Evolutionary conservation across 1,140 invertebrate genomes (phyloP), one percentile per base, ranked within the genome.

Genomic region (Conus ventricosus): DNA sequence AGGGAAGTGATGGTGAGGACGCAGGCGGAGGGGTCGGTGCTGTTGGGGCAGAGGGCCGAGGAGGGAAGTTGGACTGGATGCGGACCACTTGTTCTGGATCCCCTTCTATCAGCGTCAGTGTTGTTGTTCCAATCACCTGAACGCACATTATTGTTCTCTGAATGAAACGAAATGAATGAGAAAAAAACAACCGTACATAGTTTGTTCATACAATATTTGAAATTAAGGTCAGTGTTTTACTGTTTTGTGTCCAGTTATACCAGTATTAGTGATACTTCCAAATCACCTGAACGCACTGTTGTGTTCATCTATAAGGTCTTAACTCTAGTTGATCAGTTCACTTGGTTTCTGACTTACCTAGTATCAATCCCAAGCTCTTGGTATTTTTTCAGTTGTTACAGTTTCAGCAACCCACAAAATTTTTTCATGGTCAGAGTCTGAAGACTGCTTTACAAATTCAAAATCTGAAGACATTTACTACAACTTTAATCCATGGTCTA

Each of bases 51-150:
- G 84, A 92, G 71, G 17, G 91, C 88, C 15, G 85, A 84, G 17
- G 90, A 51, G 91, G 91, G 82, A 91, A 90, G 5, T 75, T 91
- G 63, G 90, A 81, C 20, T 85, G 57, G 8, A 88, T 84, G 15
- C 85, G 85, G 20, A 92, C 27, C 17, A 71, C 87, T 55, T 90
- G 88, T 54, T 88, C 89, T 25, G 76, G 67, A n/a, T 82, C 82
- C 23, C 91, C 91, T 84, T 92, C 91, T 23, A 17, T 87, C 4
- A 91, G 20, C 53, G 75, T 85, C 23, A 91, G 54, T 5, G 76
- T 80, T 55, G 84, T 85, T 17, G 51, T 67, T 25, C 90, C 88
- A 55, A 89, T 63, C 27, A 90, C 81, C 91, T 91, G 54, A 17
- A 55, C 5, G 39, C 55, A 71, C 57, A 60, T 8, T 4, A 60